Evolutionary conservation across 2,888 invertebrate species (phyloP).

Genomic region (Parnassius orleans): DNA sequence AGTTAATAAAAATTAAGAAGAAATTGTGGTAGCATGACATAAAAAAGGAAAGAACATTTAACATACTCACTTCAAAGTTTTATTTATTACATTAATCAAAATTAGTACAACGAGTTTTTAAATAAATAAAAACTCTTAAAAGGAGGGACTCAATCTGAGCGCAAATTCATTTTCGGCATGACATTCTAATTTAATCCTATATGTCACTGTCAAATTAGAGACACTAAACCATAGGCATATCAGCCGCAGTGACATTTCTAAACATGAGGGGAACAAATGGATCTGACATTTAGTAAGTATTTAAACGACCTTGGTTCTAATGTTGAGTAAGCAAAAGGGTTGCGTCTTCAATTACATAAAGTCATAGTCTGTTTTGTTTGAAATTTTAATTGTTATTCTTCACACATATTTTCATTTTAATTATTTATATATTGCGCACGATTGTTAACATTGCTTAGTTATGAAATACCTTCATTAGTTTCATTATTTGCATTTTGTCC

Average conservation of each 20-base stretch:
- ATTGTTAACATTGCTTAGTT: too few species aligned
- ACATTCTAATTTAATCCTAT: slow-evolving; percentile 75
- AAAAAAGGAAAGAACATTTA: too few species aligned
- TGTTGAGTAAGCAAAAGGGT: slow-evolving; percentile 58
- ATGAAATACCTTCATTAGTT: too few species aligned
- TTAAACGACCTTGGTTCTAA: slow-evolving; percentile 68
- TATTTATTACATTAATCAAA: slow-evolving; percentile 1
- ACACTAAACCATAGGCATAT: slow-evolving; percentile 74
- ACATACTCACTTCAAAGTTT: too few species aligned
- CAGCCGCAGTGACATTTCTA: slow-evolving; percentile 75
- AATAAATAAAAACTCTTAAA: slow-evolving; percentile 26
- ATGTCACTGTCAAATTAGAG: slow-evolving; percentile 76
- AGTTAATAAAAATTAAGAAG: too few species aligned
- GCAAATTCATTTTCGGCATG: slow-evolving; percentile 62
- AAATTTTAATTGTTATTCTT: slow-evolving; percentile 38
- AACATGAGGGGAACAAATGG: slow-evolving; percentile 74
- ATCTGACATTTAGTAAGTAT: slow-evolving; percentile 73
- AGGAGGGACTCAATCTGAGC: slow-evolving; percentile 48
- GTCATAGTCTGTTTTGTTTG: slow-evolving; percentile 41
- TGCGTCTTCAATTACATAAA: slow-evolving; percentile 55
- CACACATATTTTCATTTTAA: background rate
- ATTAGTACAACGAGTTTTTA: slow-evolving; percentile 8
- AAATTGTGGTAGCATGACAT: too few species aligned
- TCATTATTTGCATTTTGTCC: too few species aligned
- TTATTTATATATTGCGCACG: too few species aligned